Evolutionary conservation across 2,888 invertebrate genomes (phyloP).

Genomic region (Dioctria linearis): DNA sequence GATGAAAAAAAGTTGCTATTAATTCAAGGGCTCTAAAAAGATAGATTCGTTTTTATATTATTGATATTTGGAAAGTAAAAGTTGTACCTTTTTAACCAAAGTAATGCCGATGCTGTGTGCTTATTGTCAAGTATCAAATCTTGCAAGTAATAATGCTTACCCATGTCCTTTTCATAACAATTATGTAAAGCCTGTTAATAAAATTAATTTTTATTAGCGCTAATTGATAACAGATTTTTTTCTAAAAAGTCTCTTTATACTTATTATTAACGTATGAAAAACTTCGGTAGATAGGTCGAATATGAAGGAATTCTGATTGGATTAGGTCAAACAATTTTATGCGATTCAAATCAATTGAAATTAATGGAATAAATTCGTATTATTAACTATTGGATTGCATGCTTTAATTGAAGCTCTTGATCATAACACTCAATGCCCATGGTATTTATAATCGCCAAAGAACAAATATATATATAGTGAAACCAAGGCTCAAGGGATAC

Average conservation of each 20-base stretch:
- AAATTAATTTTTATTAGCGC: constrained; percentile 32
- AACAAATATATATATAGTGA: no score
- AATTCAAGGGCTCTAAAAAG: constrained; percentile 66
- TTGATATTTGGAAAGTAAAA: background rate
- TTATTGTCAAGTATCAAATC: constrained; percentile 79
- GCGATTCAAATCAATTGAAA: no score
- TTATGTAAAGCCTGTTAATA: constrained; percentile 76
- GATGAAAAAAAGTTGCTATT: constrained; percentile 68
- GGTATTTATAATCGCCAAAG: no score
- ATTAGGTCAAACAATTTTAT: no score
- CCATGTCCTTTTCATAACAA: constrained; percentile 73
- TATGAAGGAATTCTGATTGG: no score
- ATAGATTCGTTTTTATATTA: background rate
- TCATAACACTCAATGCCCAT: no score
- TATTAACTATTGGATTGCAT: no score
- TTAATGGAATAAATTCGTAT: no score
- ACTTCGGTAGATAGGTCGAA: no score
- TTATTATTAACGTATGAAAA: background rate
- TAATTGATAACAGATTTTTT: no score
- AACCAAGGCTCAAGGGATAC: no score
- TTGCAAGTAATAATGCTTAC: constrained; percentile 76
- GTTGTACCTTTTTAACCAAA: constrained; percentile 82
- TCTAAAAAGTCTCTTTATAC: background rate
- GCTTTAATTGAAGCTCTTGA: no score
- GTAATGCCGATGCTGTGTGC: constrained; percentile 76